Evolutionary conservation across 2,888 invertebrate species (phyloP), one percentile per base, ranked within the genome.

Genomic region (Clostera curtula): DNA sequence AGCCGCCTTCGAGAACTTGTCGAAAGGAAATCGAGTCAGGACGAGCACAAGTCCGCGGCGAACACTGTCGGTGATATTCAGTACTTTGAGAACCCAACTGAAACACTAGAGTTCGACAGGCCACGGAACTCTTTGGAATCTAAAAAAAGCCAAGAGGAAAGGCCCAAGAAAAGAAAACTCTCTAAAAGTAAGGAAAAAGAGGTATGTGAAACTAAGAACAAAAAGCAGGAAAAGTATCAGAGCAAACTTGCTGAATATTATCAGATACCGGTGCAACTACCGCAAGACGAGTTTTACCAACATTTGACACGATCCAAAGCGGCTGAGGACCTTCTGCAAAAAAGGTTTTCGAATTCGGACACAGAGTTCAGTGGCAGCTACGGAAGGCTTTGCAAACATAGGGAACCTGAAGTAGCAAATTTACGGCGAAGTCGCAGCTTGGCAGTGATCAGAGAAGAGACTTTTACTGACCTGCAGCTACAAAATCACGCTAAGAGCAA

Each of bases 391-490:
- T 83, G 82, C 51, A 84, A 80, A 42, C 82, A 82, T 39, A 82
- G 77, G 50, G 82, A 84, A 46, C 61, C 73, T 31, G 83, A 84
- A 57, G 77, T 77, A 20, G 76, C 82, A 24, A 88, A 88, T 62
- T 77, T 91, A 55, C 84, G 91, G 31, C 77, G 83, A 32, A 91
- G 91, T 54, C 85, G 90, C 53, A 91, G 91, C 56, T 87, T 92
- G 58, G 92, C 92, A 38, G 90, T 91, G 35, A 90, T 92, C 62
- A 86, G 91, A 61, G 93, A 93, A 65, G 91, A 92, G 71, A 88
- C 91, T 21, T 90, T 88, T 71, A 88, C 88, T 52, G 90, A 89
- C 57, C 85, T 90, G 53, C 88, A 89, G 67, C 86, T 89, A 54
- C 87, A 86, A 47, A 84, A 86, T 46, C 86, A 87, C 62, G 87